Evolutionary conservation across 2,888 invertebrate species (phyloP).

Genomic region (Eupithecia pulchellata): DNA sequence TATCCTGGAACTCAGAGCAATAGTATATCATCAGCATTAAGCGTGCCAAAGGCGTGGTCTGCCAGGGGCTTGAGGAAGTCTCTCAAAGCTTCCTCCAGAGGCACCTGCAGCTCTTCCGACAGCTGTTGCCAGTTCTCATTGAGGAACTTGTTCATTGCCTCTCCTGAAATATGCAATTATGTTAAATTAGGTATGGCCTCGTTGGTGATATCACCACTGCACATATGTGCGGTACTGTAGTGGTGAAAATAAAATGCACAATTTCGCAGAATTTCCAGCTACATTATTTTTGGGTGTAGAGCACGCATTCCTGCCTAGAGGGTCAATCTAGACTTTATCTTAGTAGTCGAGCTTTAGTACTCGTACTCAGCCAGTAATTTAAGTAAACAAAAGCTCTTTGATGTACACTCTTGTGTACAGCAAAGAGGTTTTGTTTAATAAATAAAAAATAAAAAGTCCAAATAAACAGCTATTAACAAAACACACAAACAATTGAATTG

Average conservation of each 20-base stretch:
- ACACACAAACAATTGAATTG: background rate
- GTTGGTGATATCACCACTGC: no score
- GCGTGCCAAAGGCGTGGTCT: constrained; percentile 71
- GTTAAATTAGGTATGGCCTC: background rate
- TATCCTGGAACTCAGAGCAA: constrained; percentile 31
- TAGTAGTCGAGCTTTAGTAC: no score
- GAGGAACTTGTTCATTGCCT: constrained; percentile 90
- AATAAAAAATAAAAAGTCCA: no score
- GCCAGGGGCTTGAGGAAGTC: constrained; percentile 77
- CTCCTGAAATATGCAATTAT: constrained; percentile 70
- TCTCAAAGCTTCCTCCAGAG: constrained; percentile 86
- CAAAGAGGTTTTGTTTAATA: no score
- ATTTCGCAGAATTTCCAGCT: background rate
- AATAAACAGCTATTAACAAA: no score
- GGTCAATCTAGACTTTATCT: no score
- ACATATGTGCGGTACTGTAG: no score
- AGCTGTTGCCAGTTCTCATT: constrained; percentile 92
- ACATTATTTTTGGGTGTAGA: no score
- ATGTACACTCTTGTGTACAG: no score
- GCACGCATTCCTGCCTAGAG: no score
- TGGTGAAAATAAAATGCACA: background rate
- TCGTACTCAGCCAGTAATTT: no score
- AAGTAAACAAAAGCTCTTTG: no score
- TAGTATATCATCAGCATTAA: constrained; percentile 75
- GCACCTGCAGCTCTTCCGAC: constrained; percentile 88